Percentiles rank a stretch among this genome's conserved stretches.
phyloP scores from a whole-genome alignment of 2,888 invertebrate species.

The Anodontia alba region DNA sequence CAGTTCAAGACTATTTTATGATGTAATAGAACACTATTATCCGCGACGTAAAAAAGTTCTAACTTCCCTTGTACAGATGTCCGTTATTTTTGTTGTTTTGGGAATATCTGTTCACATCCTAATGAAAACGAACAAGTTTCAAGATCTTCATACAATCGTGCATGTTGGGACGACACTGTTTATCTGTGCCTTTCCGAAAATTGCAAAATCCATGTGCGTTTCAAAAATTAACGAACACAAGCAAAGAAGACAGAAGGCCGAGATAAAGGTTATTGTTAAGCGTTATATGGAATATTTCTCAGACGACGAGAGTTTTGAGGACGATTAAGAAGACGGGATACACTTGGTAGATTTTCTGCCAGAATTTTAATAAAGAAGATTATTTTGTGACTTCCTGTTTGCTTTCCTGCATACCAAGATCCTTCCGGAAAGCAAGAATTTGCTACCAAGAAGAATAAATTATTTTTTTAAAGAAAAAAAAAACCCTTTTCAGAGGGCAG shows the following conservation, averaged over 20 bases:
- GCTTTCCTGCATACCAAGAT: no score
- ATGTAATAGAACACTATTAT: not conserved
- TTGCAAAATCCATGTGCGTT: slow-evolving; percentile 15
- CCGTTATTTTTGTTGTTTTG: not conserved
- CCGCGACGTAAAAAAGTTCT: not conserved
- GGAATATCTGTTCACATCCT: not conserved
- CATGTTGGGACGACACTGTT: not conserved
- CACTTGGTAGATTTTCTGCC: no score
- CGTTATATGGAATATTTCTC: not conserved
- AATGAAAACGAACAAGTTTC: not conserved
- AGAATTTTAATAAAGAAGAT: no score
- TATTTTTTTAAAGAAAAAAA: no score
- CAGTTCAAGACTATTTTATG: not conserved
- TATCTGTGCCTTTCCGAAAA: slow-evolving; percentile 1
- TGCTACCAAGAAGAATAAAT: no score
- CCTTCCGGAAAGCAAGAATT: no score
- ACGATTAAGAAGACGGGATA: no score
- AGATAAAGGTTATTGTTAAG: not conserved
- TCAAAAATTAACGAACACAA: not conserved
- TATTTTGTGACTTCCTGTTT: no score
- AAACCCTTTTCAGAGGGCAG: no score
- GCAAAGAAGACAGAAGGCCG: not conserved
- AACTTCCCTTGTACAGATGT: not conserved
- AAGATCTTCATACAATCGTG: not conserved
- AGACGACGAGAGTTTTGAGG: not conserved